Conservation (phyloP, 1,140 invertebrate genomes). For the Pseudomyrmex sp. region DNA sequence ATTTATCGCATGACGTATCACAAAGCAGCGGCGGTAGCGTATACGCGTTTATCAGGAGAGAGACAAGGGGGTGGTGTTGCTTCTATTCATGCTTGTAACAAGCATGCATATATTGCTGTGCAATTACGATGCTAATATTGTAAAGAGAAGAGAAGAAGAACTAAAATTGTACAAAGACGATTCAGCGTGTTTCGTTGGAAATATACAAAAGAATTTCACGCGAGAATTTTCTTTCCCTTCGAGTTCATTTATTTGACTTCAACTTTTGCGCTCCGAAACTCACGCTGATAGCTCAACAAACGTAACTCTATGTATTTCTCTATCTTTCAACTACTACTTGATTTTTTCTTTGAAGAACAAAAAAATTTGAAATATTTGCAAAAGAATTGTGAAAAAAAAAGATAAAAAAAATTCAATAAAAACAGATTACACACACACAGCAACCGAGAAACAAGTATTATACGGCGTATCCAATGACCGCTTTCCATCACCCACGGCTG, state of each 20-base stretch:
- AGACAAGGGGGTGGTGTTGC: slow-evolving; percentile 62
- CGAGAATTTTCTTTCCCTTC: no score
- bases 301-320: background rate
- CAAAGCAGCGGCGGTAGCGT: slow-evolving; percentile 57
- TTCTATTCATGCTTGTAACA: slow-evolving; percentile 22
- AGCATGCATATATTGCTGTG: slow-evolving; percentile 14
- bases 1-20: slow-evolving; percentile 78
- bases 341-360: background rate
- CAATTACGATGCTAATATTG: slow-evolving; percentile 2
- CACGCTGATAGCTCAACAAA: background rate
- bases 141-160: slow-evolving; percentile 13
- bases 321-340: background rate
- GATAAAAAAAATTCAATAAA: background rate
- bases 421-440: background rate
- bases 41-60: slow-evolving; percentile 46
- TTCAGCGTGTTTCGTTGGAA: slow-evolving; percentile 4
- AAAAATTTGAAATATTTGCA: background rate
- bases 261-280: slow-evolving; percentile 8
- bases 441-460: background rate
- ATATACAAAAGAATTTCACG: no score
- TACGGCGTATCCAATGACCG: slow-evolving; percentile 26
- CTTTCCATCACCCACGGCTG: slow-evolving; percentile 66
- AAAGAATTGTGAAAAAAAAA: background rate
- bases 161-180: background rate
- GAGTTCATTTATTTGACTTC: slow-evolving; percentile 15